A percentile compares a stretch with the other conserved stretches of the same genome.
Conservation (phyloP, 2,888 invertebrate genomes). For the Habrosyne pyritoides region DNA sequence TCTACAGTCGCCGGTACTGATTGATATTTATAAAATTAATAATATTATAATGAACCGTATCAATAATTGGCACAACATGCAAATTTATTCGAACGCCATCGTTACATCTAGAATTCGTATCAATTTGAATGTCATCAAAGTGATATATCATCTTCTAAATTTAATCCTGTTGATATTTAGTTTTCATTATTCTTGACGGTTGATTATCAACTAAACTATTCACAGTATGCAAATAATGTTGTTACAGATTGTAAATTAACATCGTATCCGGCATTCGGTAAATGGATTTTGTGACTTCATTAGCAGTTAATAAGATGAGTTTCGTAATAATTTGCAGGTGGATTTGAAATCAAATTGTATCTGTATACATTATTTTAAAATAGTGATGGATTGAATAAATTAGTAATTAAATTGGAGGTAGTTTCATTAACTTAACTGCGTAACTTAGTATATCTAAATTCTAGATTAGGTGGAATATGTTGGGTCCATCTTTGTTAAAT, state of each 20-base stretch:
- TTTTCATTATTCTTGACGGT: not conserved
- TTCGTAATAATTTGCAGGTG: not conserved
- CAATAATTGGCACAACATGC: slow-evolving; percentile 5
- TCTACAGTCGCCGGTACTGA: not conserved
- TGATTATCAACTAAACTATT: not conserved
- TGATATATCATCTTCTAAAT: not conserved
- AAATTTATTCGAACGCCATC: not conserved
- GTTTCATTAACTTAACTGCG: too few species aligned
- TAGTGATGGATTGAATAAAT: too few species aligned
- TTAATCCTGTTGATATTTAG: not conserved
- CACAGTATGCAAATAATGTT: not conserved
- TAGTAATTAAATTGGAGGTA: too few species aligned
- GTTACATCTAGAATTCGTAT: not conserved
- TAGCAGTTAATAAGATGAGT: not conserved
- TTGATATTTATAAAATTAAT: slow-evolving; percentile 8
- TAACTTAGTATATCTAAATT: too few species aligned
- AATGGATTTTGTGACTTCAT: not conserved
- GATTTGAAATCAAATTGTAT: not conserved
- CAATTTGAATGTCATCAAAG: not conserved
- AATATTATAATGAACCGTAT: slow-evolving; percentile 1
- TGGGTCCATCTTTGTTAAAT: too few species aligned
- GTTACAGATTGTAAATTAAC: not conserved
- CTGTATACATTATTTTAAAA: not conserved
- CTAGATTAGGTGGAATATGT: too few species aligned
- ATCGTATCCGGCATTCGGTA: not conserved